phyloP scores from a whole-genome alignment of 1,140 invertebrate genomes.

The Anadara kagoshimensis region DNA sequence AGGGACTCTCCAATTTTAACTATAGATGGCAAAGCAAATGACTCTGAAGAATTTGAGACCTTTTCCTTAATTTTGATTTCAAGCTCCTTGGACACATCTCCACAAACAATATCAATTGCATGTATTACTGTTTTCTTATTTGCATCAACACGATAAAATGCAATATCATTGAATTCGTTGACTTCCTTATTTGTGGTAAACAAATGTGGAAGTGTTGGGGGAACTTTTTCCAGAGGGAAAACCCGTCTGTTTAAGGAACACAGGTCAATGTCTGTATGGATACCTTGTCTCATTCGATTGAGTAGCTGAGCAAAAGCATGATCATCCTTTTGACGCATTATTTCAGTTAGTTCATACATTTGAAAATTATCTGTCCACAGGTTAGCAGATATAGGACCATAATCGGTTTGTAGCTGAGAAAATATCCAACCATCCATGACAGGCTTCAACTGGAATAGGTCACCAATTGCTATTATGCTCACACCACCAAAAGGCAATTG shows the following conservation, averaged over 20 bases:
- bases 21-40: conserved; percentile 11
- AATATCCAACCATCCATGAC: neutral
- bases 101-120: conserved; percentile 15
- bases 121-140: neutral
- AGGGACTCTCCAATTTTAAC: conserved; percentile 6
- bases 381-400: neutral
- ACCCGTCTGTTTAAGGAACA: too few species aligned
- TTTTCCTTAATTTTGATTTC: neutral
- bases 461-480: conserved; percentile 22
- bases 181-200: conserved; percentile 19
- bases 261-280: neutral
- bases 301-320: neutral
- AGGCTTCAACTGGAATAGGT: conserved; percentile 25
- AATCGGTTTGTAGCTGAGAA: neutral
- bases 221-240: too few species aligned
- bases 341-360: neutral
- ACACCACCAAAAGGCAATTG: neutral
- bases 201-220: neutral
- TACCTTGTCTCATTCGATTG: neutral
- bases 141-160: neutral
- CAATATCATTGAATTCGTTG: conserved; percentile 3
- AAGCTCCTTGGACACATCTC: neutral
- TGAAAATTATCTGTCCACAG: conserved; percentile 8
- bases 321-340: neutral
- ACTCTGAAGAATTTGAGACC: conserved; percentile 18